Conservation (phyloP, 2,888 invertebrate genomes). For the Itoplectis maculator region DNA sequence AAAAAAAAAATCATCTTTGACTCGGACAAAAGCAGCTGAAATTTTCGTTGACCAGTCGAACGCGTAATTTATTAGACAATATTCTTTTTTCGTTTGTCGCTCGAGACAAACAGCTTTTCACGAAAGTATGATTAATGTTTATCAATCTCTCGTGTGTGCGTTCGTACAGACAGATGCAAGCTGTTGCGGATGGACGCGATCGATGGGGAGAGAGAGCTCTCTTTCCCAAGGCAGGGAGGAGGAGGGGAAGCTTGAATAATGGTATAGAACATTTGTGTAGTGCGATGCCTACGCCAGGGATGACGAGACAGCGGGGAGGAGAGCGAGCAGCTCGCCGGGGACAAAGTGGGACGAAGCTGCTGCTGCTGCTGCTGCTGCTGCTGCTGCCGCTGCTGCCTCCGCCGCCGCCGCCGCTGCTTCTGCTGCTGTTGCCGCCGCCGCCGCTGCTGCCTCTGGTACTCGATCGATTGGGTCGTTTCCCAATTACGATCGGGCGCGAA, state of each 20-base stretch:
- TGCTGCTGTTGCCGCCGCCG: conserved; percentile 4
- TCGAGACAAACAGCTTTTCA: too few species aligned
- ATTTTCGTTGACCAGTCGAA: too few species aligned
- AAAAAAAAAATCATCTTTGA: too few species aligned
- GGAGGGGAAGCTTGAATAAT: conserved; percentile 2
- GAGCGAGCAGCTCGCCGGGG: conserved; percentile 22
- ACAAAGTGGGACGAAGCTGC: conserved; percentile 48
- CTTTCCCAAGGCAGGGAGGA: neutral
- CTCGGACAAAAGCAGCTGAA: too few species aligned
- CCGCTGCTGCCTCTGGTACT: neutral
- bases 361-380: conserved; percentile 18
- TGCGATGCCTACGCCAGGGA: conserved; percentile 17
- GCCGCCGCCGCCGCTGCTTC: neutral
- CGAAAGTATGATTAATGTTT: conserved; percentile 9
- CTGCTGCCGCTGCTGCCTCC: conserved; percentile 4
- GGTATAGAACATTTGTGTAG: neutral
- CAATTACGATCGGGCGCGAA: conserved; percentile 52
- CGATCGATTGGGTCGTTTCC: conserved; percentile 58
- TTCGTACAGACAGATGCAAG: neutral
- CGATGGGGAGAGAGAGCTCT: neutral
- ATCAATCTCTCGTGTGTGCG: neutral
- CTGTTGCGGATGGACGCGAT: neutral
- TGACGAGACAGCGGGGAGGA: conserved; percentile 32
- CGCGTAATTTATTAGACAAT: too few species aligned
- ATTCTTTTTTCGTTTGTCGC: too few species aligned